Percentiles rank a stretch among this genome's conserved stretches.
phyloP scores from a whole-genome alignment of 2,113 vertebrate species.

The Petromus typicus region DNA sequence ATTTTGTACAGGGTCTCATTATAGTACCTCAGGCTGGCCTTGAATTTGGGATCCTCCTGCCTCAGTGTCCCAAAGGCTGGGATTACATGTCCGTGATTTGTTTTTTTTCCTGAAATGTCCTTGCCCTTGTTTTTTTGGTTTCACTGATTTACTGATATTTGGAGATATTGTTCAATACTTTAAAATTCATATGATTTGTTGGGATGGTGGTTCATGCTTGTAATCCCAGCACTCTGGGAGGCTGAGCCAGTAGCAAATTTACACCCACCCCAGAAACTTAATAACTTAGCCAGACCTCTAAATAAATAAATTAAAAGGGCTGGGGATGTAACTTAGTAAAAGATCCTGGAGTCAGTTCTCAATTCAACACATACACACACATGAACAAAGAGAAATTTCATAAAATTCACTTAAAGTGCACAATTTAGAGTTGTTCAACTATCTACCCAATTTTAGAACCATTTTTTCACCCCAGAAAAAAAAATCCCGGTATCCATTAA shows the following conservation, averaged over 20 bases:
- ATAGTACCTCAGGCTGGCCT: not conserved
- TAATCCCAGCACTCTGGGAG: not conserved
- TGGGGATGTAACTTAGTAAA: not conserved
- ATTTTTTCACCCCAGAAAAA: not conserved
- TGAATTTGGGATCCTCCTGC: not conserved
- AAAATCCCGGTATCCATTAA: not conserved
- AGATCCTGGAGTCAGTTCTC: not conserved
- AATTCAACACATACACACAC: not conserved
- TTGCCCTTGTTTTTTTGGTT: not conserved
- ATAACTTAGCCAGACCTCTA: not conserved
- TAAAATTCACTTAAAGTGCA: not conserved
- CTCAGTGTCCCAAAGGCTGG: not conserved
- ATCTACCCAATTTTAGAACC: constrained; percentile 28
- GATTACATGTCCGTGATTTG: not conserved
- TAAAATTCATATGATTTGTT: not conserved
- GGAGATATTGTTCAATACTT: not conserved
- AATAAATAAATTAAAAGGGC: not conserved
- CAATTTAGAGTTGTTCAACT: not conserved
- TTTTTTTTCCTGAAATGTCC: constrained; percentile 17
- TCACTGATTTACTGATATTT: constrained; percentile 8
- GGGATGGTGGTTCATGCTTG: not conserved
- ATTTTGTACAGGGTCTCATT: not conserved
- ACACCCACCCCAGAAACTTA: not conserved
- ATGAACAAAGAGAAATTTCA: not conserved
- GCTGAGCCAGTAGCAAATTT: not conserved